Evolutionary conservation across 2,888 invertebrate species (phyloP).

Genomic region (Brachypalpus laphriformis): DNA sequence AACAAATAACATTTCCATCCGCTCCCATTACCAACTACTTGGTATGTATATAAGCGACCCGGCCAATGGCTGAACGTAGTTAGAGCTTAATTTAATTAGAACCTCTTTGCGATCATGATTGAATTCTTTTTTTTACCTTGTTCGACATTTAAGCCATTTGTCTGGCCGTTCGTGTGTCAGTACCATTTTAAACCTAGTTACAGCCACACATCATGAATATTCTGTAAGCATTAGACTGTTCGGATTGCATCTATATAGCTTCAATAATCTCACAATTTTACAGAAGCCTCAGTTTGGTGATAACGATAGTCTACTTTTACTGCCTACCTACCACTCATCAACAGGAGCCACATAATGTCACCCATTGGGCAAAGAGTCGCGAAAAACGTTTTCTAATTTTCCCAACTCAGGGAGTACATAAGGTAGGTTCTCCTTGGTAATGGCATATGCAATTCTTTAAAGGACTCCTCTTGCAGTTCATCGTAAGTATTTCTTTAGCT

Average conservation of each 20-base stretch:
- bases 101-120: no score
- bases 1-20: no score
- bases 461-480: background rate
- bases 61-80: no score
- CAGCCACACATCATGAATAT: conserved; percentile 12
- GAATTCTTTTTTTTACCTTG: no score
- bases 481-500: conserved; percentile 3
- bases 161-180: background rate
- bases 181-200: background rate
- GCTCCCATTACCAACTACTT: no score
- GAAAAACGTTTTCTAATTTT: conserved; percentile 34
- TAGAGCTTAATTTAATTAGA: no score
- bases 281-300: background rate
- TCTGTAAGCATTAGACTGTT: background rate
- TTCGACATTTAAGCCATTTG: no score
- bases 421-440: conserved; percentile 1
- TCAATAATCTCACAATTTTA: background rate
- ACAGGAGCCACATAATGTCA: background rate
- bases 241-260: no score
- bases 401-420: background rate
- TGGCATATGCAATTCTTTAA: background rate
- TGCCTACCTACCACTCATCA: background rate
- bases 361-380: conserved; percentile 15
- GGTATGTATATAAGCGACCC: no score
- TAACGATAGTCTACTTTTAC: background rate